Conservation (phyloP, 2,797 vertebrate species). For the Eleutherodactylus coqui region DNA sequence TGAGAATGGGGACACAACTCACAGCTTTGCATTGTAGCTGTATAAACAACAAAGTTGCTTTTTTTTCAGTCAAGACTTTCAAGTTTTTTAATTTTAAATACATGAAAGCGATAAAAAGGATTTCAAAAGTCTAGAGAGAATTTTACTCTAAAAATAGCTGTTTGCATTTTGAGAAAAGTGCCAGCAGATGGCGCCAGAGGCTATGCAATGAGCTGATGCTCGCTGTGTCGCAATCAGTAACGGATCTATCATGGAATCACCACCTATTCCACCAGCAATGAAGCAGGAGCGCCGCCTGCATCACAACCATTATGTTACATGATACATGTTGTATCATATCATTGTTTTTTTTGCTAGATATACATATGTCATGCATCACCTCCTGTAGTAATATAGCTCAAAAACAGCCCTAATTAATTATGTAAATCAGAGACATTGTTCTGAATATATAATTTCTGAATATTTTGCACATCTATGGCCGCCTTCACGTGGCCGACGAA, state of each 20-base stretch:
- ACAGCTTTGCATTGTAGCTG: too few species aligned
- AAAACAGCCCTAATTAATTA: not conserved
- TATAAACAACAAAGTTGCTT: too few species aligned
- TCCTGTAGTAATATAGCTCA: not conserved
- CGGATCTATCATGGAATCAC: not conserved
- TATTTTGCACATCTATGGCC: too few species aligned
- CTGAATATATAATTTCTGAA: too few species aligned
- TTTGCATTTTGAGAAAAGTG: not conserved
- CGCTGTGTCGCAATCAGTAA: too few species aligned
- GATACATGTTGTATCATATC: not conserved
- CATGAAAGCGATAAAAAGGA: too few species aligned
- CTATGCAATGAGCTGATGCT: not conserved
- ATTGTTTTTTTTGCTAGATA: not conserved
- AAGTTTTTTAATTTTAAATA: too few species aligned
- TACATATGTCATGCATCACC: not conserved
- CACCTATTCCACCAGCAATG: not conserved
- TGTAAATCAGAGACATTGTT: not conserved
- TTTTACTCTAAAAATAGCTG: not conserved
- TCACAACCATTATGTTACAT: not conserved
- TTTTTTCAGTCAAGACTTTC: too few species aligned
- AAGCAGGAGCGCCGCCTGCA: not conserved
- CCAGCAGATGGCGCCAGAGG: slow-evolving; percentile 25
- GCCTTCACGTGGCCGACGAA: too few species aligned
- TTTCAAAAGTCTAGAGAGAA: too few species aligned
- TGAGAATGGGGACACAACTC: too few species aligned